Evolutionary conservation across 1,140 invertebrate species (phyloP).

Genomic region (Diorhabda carinulata): DNA sequence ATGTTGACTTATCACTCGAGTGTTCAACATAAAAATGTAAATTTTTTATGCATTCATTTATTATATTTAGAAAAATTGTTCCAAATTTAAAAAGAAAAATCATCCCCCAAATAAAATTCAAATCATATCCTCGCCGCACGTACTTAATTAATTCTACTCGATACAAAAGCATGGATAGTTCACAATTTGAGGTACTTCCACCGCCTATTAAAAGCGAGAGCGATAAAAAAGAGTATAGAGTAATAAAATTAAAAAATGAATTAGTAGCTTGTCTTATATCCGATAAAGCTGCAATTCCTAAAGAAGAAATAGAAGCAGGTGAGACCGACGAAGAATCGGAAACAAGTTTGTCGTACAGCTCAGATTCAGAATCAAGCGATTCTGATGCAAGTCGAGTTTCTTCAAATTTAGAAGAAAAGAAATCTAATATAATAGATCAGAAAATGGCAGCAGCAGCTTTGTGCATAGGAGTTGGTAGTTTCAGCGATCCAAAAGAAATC

Average conservation of each 20-base stretch:
- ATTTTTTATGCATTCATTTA: no score
- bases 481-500: constrained; percentile 68
- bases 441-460: constrained; percentile 60
- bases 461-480: constrained; percentile 67
- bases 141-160: no score
- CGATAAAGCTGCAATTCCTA: constrained; percentile 46
- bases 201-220: constrained; percentile 55
- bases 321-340: constrained; percentile 39
- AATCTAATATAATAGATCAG: constrained; percentile 1
- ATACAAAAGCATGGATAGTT: background rate
- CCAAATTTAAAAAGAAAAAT: no score
- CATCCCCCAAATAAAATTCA: no score
- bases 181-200: constrained; percentile 40
- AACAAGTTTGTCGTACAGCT: constrained; percentile 31
- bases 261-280: constrained; percentile 65
- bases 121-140: no score
- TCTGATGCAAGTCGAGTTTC: constrained; percentile 3
- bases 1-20: no score
- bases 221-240: constrained; percentile 63
- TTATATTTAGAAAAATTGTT: no score
- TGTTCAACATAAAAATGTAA: no score
- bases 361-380: constrained; percentile 34
- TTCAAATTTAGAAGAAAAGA: background rate
- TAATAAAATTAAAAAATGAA: constrained; percentile 63
- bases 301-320: constrained; percentile 42